These are phyloP conservation scores for Pandion haliaetus DNA, from an alignment of 2,113 vertebrate species.

Conservation along the genomic window DNA sequence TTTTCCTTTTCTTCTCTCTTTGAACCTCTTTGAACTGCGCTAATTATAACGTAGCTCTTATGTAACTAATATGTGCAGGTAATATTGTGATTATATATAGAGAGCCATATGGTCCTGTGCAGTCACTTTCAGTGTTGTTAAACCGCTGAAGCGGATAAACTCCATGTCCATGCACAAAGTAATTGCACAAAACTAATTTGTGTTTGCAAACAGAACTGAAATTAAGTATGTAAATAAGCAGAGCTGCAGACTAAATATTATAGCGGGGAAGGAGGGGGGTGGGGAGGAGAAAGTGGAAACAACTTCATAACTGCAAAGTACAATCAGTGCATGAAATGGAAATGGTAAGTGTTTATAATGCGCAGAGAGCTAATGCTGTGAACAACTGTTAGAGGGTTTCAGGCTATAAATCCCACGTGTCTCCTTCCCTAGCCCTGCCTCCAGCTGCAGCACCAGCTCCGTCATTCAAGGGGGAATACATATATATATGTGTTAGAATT, in stretches of 20 bases:
- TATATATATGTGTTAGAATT: not conserved
- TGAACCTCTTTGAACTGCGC: not conserved
- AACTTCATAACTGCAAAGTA: conserved; percentile 43
- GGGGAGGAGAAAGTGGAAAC: not conserved
- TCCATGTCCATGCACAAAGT: conserved; percentile 73
- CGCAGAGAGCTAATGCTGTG: not conserved
- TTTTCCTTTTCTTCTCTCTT: not conserved
- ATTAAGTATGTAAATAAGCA: conserved; percentile 79
- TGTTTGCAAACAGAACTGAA: conserved; percentile 77
- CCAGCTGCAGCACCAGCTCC: not conserved
- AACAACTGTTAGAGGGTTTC: not conserved
- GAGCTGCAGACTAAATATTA: conserved; percentile 74
- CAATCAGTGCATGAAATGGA: not conserved
- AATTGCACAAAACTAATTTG: conserved; percentile 80
- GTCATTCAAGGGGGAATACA: not conserved
- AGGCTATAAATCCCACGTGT: not conserved
- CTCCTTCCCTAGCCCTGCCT: not conserved
- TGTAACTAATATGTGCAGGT: conserved; percentile 77
- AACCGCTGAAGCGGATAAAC: conserved; percentile 67
- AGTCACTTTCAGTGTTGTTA: conserved; percentile 56
- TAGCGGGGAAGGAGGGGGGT: conserved; percentile 4
- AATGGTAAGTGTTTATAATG: conserved; percentile 2
- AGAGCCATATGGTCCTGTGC: conserved; percentile 70
- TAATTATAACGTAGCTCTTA: conserved; percentile 67
- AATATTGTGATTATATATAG: conserved; percentile 75